Evolutionary conservation across 1,140 invertebrate species (phyloP).

Genomic region (Alviniconcha marisindica): DNA sequence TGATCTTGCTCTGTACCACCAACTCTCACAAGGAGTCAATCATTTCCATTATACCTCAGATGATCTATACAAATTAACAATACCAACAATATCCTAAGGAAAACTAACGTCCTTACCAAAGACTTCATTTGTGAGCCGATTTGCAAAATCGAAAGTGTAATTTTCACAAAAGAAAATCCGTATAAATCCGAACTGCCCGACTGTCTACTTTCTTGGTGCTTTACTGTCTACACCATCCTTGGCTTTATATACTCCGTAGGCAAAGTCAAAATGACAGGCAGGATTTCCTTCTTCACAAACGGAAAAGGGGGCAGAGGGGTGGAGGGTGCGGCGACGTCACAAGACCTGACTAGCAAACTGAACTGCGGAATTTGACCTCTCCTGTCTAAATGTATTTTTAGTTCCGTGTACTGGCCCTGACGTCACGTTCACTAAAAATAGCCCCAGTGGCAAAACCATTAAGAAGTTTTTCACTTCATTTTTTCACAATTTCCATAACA

Average conservation of each 20-base stretch:
- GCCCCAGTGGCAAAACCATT: not conserved
- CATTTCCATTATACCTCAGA: too few species aligned
- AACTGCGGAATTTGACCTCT: not conserved
- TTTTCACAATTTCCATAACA: not conserved
- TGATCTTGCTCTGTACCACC: too few species aligned
- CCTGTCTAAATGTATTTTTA: not conserved
- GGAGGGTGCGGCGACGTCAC: not conserved
- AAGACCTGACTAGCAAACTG: not conserved
- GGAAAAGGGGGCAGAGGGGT: not conserved
- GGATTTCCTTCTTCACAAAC: constrained; percentile 1
- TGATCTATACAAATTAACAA: too few species aligned
- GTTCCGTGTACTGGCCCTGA: constrained; percentile 8
- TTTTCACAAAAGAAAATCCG: not conserved
- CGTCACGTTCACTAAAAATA: not conserved
- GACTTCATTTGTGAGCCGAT: too few species aligned
- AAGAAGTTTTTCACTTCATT: not conserved
- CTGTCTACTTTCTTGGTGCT: too few species aligned
- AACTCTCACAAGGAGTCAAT: too few species aligned
- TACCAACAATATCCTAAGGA: too few species aligned
- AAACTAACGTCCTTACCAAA: too few species aligned
- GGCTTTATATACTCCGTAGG: not conserved
- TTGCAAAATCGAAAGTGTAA: too few species aligned
- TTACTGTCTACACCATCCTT: not conserved
- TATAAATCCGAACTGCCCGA: too few species aligned
- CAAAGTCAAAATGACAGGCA: not conserved